Evolutionary conservation across 1,140 invertebrate genomes (phyloP), one percentile per base, ranked within the genome.

Genomic region (Ephestia elutella): DNA sequence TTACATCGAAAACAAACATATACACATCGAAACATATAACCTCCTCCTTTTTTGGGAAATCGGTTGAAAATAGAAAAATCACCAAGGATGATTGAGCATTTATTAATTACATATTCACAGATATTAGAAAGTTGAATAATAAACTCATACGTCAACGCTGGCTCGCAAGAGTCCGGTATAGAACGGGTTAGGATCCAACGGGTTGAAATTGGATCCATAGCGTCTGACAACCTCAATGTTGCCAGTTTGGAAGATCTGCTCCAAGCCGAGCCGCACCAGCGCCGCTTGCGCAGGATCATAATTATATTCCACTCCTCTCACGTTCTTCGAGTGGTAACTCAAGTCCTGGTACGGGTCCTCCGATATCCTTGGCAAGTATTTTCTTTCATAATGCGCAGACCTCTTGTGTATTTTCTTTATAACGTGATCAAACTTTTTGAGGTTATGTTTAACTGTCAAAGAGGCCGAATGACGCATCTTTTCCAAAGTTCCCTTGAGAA

Each of bases 311-410:
- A 67, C 71, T 1, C 74, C 76, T 13, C 51, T 28, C 32, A 71
- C 78, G 49, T 70, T 73, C 48, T 80, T 80, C 0, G 75, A 64
- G 15, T 79, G 78, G 51, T 72, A 78, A 60, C 78, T 78, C 5
- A 82, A 71, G 49, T 83, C 76, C 15, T 61, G 63, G 30, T 62
- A 60, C 0, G 76, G 78, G 17, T 79, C 54, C 3, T 62, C 63
- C 0, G 75, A 62, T 5, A 62, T 25, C 0, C 63, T 54, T 1
- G 73, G 70, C 13, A 58, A 49, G 11, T 54, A 49, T 20, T 49
- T 48, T 2, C 19, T 48, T 4, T 13, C 19, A 54, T 62, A 62
- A 0, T 55, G 17, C 8, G 55, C 30, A 32, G 62, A 59, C 7
- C 62, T 49, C 28, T 63, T 63, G 0, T 53, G 9, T 49, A 49